Evolutionary conservation across 1,140 invertebrate genomes (phyloP).

Genomic region (Panagrolaimus sp.): DNA sequence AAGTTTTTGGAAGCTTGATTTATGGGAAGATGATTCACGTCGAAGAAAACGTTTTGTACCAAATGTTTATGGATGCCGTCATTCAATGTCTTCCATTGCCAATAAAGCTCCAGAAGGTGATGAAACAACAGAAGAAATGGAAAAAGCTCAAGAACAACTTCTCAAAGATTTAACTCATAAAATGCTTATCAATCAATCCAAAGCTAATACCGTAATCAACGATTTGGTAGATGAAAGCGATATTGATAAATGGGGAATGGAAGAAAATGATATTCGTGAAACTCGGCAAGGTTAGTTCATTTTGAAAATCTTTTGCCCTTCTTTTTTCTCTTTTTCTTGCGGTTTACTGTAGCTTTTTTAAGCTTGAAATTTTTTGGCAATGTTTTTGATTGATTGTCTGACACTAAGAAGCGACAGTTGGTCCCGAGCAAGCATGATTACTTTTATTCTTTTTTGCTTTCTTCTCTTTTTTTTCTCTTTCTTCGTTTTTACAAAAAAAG

Average conservation of each 20-base stretch:
- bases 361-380: no score
- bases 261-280: constrained; percentile 39
- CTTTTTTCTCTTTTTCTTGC: no score
- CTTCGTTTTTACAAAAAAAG: no score
- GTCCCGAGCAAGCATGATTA: no score
- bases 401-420: no score
- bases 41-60: constrained; percentile 85
- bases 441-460: no score
- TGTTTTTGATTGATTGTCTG: no score
- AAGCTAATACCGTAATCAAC: not conserved
- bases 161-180: constrained; percentile 46
- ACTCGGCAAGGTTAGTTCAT: constrained; percentile 32
- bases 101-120: constrained; percentile 16
- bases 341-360: no score
- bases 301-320: no score
- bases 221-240: constrained; percentile 56
- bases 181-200: constrained; percentile 31
- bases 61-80: constrained; percentile 71
- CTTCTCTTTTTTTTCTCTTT: no score
- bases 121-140: constrained; percentile 16
- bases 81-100: constrained; percentile 24
- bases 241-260: constrained; percentile 55
- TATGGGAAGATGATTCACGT: constrained; percentile 97
- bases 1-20: constrained; percentile 90
- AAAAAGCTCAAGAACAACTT: constrained; percentile 42